Conservation (phyloP, 2,797 vertebrate species). For the Crypturellus tataupa region DNA sequence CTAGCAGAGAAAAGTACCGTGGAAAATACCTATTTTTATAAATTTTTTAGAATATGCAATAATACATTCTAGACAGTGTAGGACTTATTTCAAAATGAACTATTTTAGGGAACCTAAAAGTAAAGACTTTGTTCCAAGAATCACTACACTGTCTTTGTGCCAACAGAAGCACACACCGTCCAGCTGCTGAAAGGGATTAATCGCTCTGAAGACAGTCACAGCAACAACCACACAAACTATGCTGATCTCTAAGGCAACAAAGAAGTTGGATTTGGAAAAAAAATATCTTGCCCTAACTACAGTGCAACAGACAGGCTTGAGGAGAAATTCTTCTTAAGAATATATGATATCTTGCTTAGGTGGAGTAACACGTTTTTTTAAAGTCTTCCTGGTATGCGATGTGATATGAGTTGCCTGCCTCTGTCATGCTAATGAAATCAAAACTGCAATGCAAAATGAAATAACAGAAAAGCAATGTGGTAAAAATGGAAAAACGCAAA, state of each 20-base stretch:
- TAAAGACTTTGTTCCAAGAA: background rate
- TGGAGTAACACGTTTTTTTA: background rate
- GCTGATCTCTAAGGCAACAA: background rate
- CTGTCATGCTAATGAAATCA: background rate
- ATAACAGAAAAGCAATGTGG: too few relatives aligned
- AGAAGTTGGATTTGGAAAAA: background rate
- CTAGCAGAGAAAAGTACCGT: background rate
- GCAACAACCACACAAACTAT: background rate
- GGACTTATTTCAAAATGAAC: background rate
- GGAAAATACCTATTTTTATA: background rate
- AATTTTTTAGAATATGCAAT: background rate
- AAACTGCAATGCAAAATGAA: background rate
- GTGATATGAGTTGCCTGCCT: background rate
- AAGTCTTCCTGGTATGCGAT: background rate
- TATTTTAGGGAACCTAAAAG: background rate
- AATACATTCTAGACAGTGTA: background rate
- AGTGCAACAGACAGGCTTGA: background rate
- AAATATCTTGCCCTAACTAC: background rate
- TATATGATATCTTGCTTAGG: too few relatives aligned
- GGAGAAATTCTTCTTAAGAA: background rate
- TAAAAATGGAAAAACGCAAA: too few relatives aligned
- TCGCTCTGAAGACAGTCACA: background rate
- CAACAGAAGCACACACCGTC: background rate
- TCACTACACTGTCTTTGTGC: background rate
- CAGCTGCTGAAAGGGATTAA: accelerated